phyloP scores from a whole-genome alignment of 2,797 vertebrate species.

The Pangasius larnaudii region DNA sequence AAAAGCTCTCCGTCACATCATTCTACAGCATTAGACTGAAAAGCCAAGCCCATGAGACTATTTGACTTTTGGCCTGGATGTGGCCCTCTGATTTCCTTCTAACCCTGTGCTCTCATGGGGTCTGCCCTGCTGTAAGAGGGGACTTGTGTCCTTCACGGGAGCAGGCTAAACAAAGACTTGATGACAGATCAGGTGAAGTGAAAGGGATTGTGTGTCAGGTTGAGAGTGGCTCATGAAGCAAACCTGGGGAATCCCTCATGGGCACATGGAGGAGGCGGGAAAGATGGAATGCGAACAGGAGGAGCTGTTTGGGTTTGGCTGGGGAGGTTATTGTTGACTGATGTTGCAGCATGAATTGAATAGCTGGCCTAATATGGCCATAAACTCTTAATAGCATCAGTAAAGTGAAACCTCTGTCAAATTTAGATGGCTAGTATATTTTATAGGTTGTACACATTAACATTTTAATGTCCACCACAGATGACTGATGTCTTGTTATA shows the following conservation, averaged over 20 bases:
- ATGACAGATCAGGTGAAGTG: slow-evolving; percentile 78
- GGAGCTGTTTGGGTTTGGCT: slow-evolving; percentile 56
- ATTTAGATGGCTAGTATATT: background rate
- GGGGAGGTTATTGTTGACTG: slow-evolving; percentile 41
- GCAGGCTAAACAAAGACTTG: slow-evolving; percentile 72
- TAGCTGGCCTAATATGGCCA: background rate
- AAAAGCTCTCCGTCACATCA: slow-evolving; percentile 63
- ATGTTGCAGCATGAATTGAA: slow-evolving; percentile 24
- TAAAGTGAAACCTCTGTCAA: slow-evolving; percentile 16
- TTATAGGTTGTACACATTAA: background rate
- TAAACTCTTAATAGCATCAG: slow-evolving; percentile 12
- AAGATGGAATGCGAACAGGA: slow-evolving; percentile 52
- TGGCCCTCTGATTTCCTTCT: slow-evolving; percentile 75
- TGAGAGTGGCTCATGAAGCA: slow-evolving; percentile 69
- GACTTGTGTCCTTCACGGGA: slow-evolving; percentile 58
- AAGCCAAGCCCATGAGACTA: slow-evolving; percentile 76
- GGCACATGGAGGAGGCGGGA: slow-evolving; percentile 40
- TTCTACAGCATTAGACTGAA: slow-evolving; percentile 69
- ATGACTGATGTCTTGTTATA: background rate
- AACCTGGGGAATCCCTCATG: slow-evolving; percentile 62
- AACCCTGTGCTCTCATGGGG: slow-evolving; percentile 66
- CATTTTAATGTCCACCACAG: background rate
- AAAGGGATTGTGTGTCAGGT: slow-evolving; percentile 72
- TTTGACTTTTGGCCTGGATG: slow-evolving; percentile 82
- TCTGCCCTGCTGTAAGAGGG: slow-evolving; percentile 65